Evolutionary conservation across 2,797 vertebrate species (phyloP).

Genomic region (Ctenopoma multispine): DNA sequence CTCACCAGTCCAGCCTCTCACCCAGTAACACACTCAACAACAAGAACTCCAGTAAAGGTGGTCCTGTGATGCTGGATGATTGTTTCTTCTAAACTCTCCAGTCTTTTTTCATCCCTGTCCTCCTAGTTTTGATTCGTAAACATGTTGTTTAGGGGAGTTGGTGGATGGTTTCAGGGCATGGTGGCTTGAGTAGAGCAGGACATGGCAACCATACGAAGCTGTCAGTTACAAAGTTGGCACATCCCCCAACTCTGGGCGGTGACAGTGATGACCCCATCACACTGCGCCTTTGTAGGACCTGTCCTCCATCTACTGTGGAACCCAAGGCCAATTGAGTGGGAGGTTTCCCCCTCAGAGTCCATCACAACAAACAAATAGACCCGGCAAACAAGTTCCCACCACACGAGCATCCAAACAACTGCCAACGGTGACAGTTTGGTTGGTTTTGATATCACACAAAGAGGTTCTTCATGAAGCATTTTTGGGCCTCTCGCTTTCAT

Average conservation of each 20-base stretch:
- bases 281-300: slow-evolving; percentile 78
- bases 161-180: slow-evolving; percentile 51
- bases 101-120: slow-evolving; percentile 52
- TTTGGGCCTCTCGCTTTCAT: slow-evolving; percentile 54
- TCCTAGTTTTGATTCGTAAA: slow-evolving; percentile 65
- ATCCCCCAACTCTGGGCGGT: slow-evolving; percentile 58
- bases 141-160: slow-evolving; percentile 59
- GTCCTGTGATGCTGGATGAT: slow-evolving; percentile 71
- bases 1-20: slow-evolving; percentile 74
- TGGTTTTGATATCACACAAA: slow-evolving; percentile 74
- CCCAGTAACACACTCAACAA: slow-evolving; percentile 54
- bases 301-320: slow-evolving; percentile 70
- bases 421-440: slow-evolving; percentile 74
- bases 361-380: slow-evolving; percentile 79
- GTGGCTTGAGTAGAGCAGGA: slow-evolving; percentile 69
- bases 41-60: slow-evolving; percentile 71
- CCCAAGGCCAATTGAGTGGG: slow-evolving; percentile 75
- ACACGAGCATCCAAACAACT: slow-evolving; percentile 68
- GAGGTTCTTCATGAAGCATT: slow-evolving; percentile 65
- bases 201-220: slow-evolving; percentile 74
- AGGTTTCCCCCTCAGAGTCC: slow-evolving; percentile 59
- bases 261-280: slow-evolving; percentile 78
- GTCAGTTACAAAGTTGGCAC: slow-evolving; percentile 76
- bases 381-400: slow-evolving; percentile 80
- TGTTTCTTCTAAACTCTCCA: slow-evolving; percentile 66